Evolutionary conservation across 2,113 vertebrate genomes (phyloP), one percentile per base, ranked within the genome.

Genomic region (Chaenogobius annularis): DNA sequence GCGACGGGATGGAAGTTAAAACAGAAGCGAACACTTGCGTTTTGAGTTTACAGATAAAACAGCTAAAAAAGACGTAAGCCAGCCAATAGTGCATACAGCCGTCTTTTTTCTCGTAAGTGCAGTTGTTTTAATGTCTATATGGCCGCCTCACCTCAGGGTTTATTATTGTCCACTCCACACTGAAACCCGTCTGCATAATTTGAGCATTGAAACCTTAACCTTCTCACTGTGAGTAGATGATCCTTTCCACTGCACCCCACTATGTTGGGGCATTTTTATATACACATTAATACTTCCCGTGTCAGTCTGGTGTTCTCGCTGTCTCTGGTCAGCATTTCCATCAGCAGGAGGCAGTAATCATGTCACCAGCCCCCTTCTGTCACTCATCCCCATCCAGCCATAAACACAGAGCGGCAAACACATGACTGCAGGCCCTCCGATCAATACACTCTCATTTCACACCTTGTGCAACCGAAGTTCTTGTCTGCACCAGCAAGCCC

Each of bases 381-480:
- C 48, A 58, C 63, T 15, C 59, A 19, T 37, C n/a, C 37, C 15
- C 63, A 20, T 68, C 22, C 46, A 52, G n/a, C 31, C 37, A 68
- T 9, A 54, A 7, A 66, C 26, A 66, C 26, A 14, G 66, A 55
- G 48, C n/a, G 2, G 35, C 22, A 82, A 70, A 68, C 65, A 73
- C 71, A 74, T 72, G 19, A 73, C 72, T 75, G 48, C 61, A 43
- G 47, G 47, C 78, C 83, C 74, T 82, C 75, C 9, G 81, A 89
- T 91, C 90, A 78, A 91, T 91, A 85, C 13, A 47, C 68, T 79
- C 84, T 90, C 84, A 87, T 90, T 90, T 89, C 84, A 91, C 85
- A 88, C 85, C 79, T 80, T 69, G 85, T 81, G 83, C 74, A 82
- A 73, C 78, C 83, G 52, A 81, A 77, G 70, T 88, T 87, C 66